Percentiles rank a stretch among this genome's conserved stretches.
Conservation (phyloP, 2,113 vertebrate genomes). For the Brachypteracias leptosomus region DNA sequence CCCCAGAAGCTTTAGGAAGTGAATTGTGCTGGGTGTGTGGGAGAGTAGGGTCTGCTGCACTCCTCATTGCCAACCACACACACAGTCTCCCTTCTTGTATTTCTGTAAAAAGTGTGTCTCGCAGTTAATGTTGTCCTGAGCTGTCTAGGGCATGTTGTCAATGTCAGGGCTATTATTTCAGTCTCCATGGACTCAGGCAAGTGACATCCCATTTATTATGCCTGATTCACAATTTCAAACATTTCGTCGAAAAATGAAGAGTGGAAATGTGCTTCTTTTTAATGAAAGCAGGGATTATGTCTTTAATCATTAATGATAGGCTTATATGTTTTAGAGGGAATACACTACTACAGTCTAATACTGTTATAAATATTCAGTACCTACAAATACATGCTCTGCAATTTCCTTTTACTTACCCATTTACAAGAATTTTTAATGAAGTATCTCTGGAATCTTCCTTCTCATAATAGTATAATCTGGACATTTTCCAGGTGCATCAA, state of each 20-base stretch:
- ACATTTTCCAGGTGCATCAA: neutral
- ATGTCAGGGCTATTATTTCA: neutral
- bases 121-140: neutral
- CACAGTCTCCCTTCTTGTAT: fast-evolving
- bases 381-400: neutral
- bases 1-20: neutral
- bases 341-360: neutral
- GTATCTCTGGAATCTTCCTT: neutral
- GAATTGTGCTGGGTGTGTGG: neutral
- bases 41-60: neutral
- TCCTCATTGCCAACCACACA: neutral
- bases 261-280: neutral
- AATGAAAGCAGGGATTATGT: neutral
- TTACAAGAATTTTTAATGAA: neutral
- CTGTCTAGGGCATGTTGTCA: neutral
- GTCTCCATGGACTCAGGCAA: neutral
- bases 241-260: neutral
- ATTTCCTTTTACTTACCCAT: neutral
- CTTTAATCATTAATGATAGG: neutral
- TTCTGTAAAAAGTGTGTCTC: neutral
- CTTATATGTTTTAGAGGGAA: neutral
- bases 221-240: neutral
- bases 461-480: neutral
- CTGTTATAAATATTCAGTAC: neutral
- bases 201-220: neutral